phyloP scores from a whole-genome alignment of 2,888 invertebrate genomes.

The Siphonodentalium dalli region DNA sequence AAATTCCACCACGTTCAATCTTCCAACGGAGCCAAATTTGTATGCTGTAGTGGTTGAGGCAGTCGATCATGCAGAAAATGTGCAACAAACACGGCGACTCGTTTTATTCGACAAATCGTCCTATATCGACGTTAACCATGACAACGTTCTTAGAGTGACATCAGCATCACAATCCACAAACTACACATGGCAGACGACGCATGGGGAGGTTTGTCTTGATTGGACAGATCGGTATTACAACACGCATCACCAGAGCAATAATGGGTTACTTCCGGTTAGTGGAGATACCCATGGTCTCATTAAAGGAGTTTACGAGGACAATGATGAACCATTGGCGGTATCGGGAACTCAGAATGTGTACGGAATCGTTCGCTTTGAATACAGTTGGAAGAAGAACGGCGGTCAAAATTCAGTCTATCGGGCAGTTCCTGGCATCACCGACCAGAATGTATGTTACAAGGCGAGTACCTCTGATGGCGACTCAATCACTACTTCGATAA shows the following conservation, averaged over 20 bases:
- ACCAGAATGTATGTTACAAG: constrained; percentile 21
- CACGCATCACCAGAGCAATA: constrained; percentile 12
- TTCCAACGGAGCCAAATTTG: constrained; percentile 17
- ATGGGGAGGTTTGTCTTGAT: constrained; percentile 20
- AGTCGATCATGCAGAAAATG: constrained; percentile 32
- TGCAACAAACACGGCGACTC: constrained; percentile 27
- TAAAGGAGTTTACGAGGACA: constrained; percentile 31
- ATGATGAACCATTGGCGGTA: constrained; percentile 26
- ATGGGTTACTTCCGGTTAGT: constrained; percentile 22
- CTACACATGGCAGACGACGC: constrained; percentile 33
- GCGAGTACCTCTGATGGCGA: constrained; percentile 30
- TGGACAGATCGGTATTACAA: constrained; percentile 32
- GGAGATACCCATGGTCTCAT: constrained; percentile 20
- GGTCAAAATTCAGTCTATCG: background rate
- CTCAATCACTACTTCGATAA: constrained; percentile 19
- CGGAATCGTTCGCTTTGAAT: constrained; percentile 27
- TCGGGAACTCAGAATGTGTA: constrained; percentile 31
- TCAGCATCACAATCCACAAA: constrained; percentile 24
- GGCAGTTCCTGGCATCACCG: constrained; percentile 14
- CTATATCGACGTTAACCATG: constrained; percentile 3
- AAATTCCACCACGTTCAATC: no score
- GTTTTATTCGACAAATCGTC: constrained; percentile 34
- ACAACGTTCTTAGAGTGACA: constrained; percentile 9
- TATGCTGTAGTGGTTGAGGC: constrained; percentile 30
- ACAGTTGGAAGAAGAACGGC: constrained; percentile 4